Evolutionary conservation across 2,113 vertebrate species (phyloP).

Genomic region (Eurystomus gularis): DNA sequence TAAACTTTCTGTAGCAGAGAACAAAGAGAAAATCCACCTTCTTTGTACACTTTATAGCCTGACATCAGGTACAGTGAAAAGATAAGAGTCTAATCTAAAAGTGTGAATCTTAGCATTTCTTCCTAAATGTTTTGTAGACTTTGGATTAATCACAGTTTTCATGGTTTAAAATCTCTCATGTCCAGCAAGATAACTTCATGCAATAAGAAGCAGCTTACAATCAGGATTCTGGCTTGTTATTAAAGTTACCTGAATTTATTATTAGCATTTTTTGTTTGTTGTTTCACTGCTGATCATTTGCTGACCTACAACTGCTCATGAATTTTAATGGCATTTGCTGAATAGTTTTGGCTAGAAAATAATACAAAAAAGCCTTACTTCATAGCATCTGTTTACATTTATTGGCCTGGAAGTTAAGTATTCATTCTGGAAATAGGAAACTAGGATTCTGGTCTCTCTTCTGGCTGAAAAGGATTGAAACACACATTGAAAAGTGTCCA

Average conservation of each 20-base stretch:
- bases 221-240: neutral
- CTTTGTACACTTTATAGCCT: neutral
- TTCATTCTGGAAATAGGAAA: neutral
- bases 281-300: neutral
- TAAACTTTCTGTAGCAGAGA: neutral
- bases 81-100: neutral
- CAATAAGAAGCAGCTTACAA: neutral
- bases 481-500: neutral
- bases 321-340: neutral
- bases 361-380: neutral
- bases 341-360: neutral
- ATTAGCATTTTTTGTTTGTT: neutral
- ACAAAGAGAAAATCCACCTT: neutral
- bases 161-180: neutral
- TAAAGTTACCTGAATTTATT: neutral
- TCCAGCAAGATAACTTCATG: neutral
- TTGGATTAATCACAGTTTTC: neutral
- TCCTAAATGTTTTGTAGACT: neutral
- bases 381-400: neutral
- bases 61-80: too few species aligned
- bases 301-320: neutral
- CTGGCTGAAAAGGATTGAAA: neutral
- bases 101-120: neutral
- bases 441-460: neutral
- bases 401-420: neutral